Evolutionary conservation across 2,797 vertebrate species (phyloP), one percentile per base, ranked within the genome.

Genomic region (Zalophus californianus): DNA sequence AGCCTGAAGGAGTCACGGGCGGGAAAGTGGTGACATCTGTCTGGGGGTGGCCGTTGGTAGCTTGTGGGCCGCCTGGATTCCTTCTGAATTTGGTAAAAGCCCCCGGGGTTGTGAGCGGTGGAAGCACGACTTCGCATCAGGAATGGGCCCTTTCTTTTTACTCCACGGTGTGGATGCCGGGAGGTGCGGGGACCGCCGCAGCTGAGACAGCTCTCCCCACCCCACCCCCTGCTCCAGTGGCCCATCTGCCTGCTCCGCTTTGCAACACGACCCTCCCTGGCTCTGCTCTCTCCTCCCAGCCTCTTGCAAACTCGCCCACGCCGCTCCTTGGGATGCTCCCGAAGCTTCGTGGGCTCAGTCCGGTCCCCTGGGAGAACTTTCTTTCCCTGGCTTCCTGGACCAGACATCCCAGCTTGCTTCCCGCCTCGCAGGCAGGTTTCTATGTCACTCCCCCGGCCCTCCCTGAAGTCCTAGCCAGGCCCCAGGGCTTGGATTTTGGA

Each of bases 11-110:
- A 98, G 98, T 96, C 98, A 97, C 95, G 94, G 94, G 98, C 86
- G 68, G 94, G 97, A 91, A 97, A 98, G 98, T 93, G 85, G 27
- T 78, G 97, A 97, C 98, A 99, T 98, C 98, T 99, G 99, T 97
- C 97, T 97, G 98, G 98, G 97, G 98, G 98, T 98, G 98, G 98
- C 98, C 87, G 91, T 62, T 93, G 94, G 98, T 94, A 94, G 98
- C 97, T 95, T 0, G 98, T 98, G 96, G 98, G 98, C 92, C 23
- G 96, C 95, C 97, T 95, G 70, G 97, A 97, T 97, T 95, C 94
- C 86, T 97, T 97, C 97, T 98, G 97, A 64, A 91, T 97, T 97
- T 97, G 91, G 97, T 97, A 93, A 85, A 98, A 96, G 94, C 86
- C 90, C 97, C 92, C 0, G 97, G 73, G 97, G 98, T 90, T 90